Evolutionary conservation across 1,140 invertebrate genomes (phyloP).

Genomic region (Xylocopa sonorina): DNA sequence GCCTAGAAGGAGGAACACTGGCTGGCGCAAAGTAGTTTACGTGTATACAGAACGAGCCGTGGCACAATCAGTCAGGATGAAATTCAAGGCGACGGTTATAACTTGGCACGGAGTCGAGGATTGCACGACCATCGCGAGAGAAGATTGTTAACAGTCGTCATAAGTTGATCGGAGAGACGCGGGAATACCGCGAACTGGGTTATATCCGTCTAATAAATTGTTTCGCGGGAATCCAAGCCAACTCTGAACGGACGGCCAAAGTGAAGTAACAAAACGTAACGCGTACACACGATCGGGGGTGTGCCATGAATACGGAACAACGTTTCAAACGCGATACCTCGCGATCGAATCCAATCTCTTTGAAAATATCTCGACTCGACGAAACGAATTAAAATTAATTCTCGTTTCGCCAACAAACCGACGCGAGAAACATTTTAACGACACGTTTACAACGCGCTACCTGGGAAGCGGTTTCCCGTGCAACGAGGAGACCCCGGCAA

Average conservation of each 20-base stretch:
- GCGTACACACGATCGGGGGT: too few species aligned
- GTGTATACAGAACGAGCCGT: background rate
- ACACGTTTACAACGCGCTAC: constrained; percentile 6
- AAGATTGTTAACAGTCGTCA: background rate
- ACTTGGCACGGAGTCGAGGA: background rate
- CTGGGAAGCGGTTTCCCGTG: background rate
- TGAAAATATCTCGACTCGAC: too few species aligned
- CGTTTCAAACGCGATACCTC: too few species aligned
- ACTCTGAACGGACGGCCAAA: background rate
- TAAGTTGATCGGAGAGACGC: background rate
- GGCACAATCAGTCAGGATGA: background rate
- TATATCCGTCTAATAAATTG: background rate
- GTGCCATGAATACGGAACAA: too few species aligned
- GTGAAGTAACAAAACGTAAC: too few species aligned
- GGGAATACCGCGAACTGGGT: background rate
- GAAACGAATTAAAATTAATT: too few species aligned
- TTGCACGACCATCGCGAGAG: background rate
- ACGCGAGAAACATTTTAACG: constrained; percentile 9
- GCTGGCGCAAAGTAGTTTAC: constrained; percentile 1
- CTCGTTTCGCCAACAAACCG: too few species aligned
- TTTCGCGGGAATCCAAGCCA: background rate
- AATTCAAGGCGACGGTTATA: background rate
- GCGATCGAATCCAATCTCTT: too few species aligned
- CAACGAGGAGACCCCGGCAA: background rate
- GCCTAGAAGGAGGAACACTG: background rate